A percentile compares a stretch with the other conserved stretches of the same genome.
phyloP scores from a whole-genome alignment of 2,113 vertebrate species.

The Mellivora capensis region DNA sequence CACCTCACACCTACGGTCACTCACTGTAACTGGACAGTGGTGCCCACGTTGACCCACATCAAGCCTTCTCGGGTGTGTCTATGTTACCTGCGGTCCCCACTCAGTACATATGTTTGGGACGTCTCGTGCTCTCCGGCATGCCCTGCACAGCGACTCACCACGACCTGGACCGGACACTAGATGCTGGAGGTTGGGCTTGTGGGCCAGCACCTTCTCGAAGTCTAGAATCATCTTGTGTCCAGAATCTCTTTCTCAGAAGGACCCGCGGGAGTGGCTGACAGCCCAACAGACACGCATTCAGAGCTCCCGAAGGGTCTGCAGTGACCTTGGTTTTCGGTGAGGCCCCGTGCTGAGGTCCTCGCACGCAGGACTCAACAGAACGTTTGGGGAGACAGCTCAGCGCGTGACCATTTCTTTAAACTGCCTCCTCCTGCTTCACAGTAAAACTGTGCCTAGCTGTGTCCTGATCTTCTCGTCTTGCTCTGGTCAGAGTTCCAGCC shows the following conservation, averaged over 20 bases:
- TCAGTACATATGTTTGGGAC: not conserved
- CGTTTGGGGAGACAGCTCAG: not conserved
- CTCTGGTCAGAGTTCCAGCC: fast-evolving
- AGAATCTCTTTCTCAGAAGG: not conserved
- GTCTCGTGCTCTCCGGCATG: fast-evolving
- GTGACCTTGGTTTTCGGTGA: not conserved
- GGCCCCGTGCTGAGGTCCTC: not conserved
- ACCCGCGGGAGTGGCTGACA: not conserved
- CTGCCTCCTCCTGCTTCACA: not conserved
- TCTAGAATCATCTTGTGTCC: not conserved
- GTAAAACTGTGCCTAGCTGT: not conserved
- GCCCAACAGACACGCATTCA: fast-evolving
- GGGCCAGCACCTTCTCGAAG: no score
- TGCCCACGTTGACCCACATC: not conserved
- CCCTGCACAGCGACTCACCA: not conserved
- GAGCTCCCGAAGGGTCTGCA: fast-evolving
- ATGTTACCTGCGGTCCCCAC: not conserved
- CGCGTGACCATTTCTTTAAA: not conserved
- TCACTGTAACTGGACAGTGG: fast-evolving
- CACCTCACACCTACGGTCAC: fast-evolving
- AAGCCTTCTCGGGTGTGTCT: not conserved
- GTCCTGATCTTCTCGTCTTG: not conserved
- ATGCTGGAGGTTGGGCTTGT: not conserved
- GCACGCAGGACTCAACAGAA: fast-evolving
- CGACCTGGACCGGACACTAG: not conserved